Base-by-base conservation (phyloP, 2,888 invertebrate species). In the Pyrrhia umbra region DNA sequence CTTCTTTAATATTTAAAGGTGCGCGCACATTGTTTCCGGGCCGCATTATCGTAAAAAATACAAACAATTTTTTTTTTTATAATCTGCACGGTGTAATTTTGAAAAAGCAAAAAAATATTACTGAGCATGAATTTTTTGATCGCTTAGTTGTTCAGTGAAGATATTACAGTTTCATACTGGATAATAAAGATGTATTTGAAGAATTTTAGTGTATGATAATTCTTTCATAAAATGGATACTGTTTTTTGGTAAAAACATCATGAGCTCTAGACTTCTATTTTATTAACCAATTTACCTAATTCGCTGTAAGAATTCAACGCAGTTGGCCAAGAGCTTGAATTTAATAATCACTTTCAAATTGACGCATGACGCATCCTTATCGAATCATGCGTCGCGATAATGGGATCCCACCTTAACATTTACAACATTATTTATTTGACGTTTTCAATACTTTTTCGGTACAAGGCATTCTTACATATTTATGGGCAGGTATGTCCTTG, bases 401-500 rank as follows among this genome's bases (percentile, higher is more conserved):
- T 42, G 34, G 27, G 40, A 46, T 4, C 50, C 20, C 45, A 42
- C 57, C 54, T 71, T 58, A 52, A 58, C 25, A 30, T 56, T 70
- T 43, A 67, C 43, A 45, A 37, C 49, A 74, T 79, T 60, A 66
- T 68, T 77, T 77, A 77, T 74, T 46, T 43, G 70, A 49, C 50
- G 30, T 68, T 68, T 64, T 49, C 66, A 58, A 68, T 77, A 60
- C 54, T 21, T 63, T 65, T 63, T 50, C 34, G 39, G 55, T 49
- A 74, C 65, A 73, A 47, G 40, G 0, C 47, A 62, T 52, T 34
- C 34, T 5, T 34, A 34, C 34, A 15, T 75, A 51, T 65, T 55
- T 61, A 63, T 68, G 63, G 34, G 50, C 65, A 60, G 27, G 50
- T 50, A 52, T 71, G 60, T 79, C 80, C 79, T 83, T 82, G 68